Conservation (phyloP, 2,888 invertebrate species). For the Cephus rjabovi region DNA sequence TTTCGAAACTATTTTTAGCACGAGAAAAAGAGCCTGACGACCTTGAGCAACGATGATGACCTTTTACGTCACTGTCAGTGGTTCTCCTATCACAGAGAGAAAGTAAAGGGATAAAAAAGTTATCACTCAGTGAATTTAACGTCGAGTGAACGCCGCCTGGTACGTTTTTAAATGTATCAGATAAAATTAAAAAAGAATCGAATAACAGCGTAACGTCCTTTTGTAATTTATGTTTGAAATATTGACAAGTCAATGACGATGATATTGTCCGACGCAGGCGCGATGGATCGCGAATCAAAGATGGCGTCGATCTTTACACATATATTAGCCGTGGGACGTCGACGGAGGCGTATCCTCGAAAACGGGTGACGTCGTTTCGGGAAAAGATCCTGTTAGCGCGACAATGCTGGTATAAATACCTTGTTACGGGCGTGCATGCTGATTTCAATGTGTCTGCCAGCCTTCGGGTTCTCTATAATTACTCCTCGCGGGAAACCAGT, state of each 20-base stretch:
- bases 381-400: background rate
- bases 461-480: constrained; percentile 36
- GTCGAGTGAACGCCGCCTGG: background rate
- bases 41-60: constrained; percentile 38
- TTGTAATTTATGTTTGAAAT: background rate
- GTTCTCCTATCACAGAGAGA: constrained; percentile 19
- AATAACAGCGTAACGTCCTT: background rate
- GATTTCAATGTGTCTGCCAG: constrained; percentile 27
- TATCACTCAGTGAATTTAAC: background rate
- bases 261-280: background rate
- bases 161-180: background rate
- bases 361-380: background rate
- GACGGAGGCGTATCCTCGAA: background rate
- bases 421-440: constrained; percentile 18
- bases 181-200: background rate
- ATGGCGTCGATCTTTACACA: background rate
- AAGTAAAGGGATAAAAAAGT: background rate
- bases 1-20: constrained; percentile 32
- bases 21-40: constrained; percentile 27
- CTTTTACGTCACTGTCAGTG: constrained; percentile 27
- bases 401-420: background rate
- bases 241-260: background rate
- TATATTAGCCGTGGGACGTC: background rate
- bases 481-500: constrained; percentile 7
- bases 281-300: background rate